Evolutionary conservation across 2,888 invertebrate genomes (phyloP), one percentile per base, ranked within the genome.

Genomic region (Eucriotettix oculatus): DNA sequence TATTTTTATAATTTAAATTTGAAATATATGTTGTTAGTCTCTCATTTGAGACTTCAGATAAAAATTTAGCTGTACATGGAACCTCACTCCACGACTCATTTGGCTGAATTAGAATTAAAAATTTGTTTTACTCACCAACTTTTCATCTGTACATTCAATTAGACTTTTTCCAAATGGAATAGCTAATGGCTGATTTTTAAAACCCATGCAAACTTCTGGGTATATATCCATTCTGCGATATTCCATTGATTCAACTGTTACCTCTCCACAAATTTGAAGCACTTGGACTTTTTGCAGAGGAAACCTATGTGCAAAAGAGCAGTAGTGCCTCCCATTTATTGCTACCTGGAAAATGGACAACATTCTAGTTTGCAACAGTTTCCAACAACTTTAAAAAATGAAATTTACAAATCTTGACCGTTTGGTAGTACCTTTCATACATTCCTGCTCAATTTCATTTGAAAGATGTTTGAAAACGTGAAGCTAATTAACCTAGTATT

Each of bases 271-370:
- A 2, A 87, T 79, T 67, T 86, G 82, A 59, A 86, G 69, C 10
- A 77, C 70, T 43, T 77, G 79, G 10, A 85, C 76, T 60, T 79
- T 73, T 56, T 71, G 69, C 60, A 79, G 75, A 52, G 86, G 82
- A 58, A 86, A 71, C 71, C 85, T 77, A 70, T 87, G 88, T 9
- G 73, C 69, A 69, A 79, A 90, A 54, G 79, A 78, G 69, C 87
- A 86, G 70, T 86, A 86, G 69, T 87, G 86, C 64, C 79, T 77
- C 0, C 86, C 87, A 70, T 90, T 85, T 29, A 89, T 76, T 1
- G 87, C 83, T 67, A 87, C 82, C 73, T 76, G 63, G 42, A 64
- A 65, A 60, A 42, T 56, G 42, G 44, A 57, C 44, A 54, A 44
- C 17, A 59, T 55, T 52, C 9, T 9, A n/a, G 10, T 16, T 10